These are phyloP conservation scores for Pelobates fuscus DNA, from an alignment of 2,113 vertebrate species.

Conservation along the genomic window DNA sequence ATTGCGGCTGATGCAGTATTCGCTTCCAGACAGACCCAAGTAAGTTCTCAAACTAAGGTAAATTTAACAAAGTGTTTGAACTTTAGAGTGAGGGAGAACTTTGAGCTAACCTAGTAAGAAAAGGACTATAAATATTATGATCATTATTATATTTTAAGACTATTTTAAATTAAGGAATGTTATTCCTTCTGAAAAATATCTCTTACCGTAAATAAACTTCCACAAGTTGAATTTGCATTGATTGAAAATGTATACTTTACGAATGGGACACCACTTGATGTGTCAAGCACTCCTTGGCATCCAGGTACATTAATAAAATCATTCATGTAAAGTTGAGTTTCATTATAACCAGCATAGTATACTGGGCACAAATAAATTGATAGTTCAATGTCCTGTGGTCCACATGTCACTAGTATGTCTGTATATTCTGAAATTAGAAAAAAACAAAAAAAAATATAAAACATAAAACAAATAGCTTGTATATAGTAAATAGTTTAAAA, in stretches of 20 bases:
- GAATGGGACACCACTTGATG: conserved; percentile 56
- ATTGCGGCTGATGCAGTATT: too few relatives aligned
- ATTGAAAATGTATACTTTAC: conserved; percentile 66
- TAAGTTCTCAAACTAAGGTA: too few relatives aligned
- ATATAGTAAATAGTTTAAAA: too few relatives aligned
- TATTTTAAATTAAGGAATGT: too few relatives aligned
- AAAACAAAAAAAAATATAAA: not conserved
- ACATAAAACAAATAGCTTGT: too few relatives aligned
- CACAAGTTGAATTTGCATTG: conserved; percentile 61
- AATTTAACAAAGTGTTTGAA: too few relatives aligned
- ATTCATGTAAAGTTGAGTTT: conserved; percentile 64
- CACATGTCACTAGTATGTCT: conserved; percentile 66
- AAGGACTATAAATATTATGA: too few relatives aligned
- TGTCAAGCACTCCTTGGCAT: conserved; percentile 61
- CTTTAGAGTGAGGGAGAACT: too few relatives aligned
- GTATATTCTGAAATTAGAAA: conserved; percentile 55
- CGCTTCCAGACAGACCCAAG: too few relatives aligned
- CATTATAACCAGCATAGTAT: conserved; percentile 67
- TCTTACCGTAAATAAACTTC: conserved; percentile 64
- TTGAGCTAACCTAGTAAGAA: too few relatives aligned
- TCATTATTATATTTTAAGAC: too few relatives aligned
- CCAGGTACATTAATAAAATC: conserved; percentile 25
- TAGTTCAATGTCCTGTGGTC: conserved; percentile 62
- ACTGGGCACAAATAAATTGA: conserved; percentile 67
- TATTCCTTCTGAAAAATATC: too few relatives aligned